phyloP scores from a whole-genome alignment of 2,888 invertebrate genomes.

The Phanerotoma sp. region DNA sequence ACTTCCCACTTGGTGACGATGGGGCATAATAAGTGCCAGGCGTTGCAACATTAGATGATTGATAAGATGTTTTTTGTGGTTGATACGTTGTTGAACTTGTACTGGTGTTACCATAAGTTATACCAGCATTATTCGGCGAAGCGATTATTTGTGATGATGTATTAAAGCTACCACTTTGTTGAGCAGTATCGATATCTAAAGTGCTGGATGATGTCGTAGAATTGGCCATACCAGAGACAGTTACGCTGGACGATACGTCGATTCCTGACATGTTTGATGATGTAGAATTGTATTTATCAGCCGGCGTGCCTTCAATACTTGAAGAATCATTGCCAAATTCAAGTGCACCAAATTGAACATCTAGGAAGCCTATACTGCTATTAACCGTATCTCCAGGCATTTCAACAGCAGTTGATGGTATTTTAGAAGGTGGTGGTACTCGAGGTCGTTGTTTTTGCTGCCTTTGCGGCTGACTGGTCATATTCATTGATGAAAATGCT shows the following conservation, averaged over 20 bases:
- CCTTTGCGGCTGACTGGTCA: conserved; percentile 50
- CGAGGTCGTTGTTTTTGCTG: conserved; percentile 52
- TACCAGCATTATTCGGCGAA: conserved; percentile 49
- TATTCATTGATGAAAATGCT: conserved; percentile 45
- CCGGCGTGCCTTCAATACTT: conserved; percentile 57
- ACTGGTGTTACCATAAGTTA: conserved; percentile 42
- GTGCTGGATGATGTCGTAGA: conserved; percentile 45
- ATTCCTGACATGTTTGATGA: conserved; percentile 49
- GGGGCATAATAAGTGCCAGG: conserved; percentile 44
- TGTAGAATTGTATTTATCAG: conserved; percentile 57
- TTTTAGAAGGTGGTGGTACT: conserved; percentile 63
- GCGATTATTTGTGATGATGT: conserved; percentile 37
- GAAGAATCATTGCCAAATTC: conserved; percentile 69
- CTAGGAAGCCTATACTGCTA: conserved; percentile 74
- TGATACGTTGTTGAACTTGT: conserved; percentile 34
- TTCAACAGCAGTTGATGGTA: conserved; percentile 91
- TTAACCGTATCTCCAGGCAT: conserved; percentile 89
- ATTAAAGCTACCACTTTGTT: conserved; percentile 37
- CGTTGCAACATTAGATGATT: conserved; percentile 52
- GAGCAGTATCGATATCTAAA: conserved; percentile 49
- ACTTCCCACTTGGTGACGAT: conserved; percentile 58
- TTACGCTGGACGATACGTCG: conserved; percentile 45
- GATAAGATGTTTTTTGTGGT: conserved; percentile 53
- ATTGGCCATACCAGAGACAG: conserved; percentile 37
- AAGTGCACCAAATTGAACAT: conserved; percentile 92